Conservation (phyloP, 2,797 vertebrate genomes). For the Poecilia picta region DNA sequence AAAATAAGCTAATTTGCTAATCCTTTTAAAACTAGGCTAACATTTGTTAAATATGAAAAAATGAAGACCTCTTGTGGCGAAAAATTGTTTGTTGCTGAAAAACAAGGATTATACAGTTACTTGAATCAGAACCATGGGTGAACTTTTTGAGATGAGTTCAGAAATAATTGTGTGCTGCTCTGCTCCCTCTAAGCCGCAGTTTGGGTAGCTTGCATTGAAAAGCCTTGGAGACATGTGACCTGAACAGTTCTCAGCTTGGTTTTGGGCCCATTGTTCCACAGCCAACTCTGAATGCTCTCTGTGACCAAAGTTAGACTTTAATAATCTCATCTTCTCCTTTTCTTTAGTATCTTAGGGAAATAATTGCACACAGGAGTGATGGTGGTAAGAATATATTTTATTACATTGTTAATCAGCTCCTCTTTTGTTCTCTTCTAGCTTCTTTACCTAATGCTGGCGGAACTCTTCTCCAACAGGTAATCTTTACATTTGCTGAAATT, state of each 20-base stretch:
- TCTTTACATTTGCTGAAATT: not conserved
- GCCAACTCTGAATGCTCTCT: not conserved
- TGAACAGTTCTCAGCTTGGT: not conserved
- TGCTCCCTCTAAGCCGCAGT: not conserved
- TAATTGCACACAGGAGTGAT: not conserved
- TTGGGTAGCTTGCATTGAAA: not conserved
- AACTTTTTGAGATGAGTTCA: not conserved
- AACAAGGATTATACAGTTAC: not conserved
- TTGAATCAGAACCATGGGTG: not conserved
- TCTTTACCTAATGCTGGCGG: constrained; percentile 78
- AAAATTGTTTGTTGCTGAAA: not conserved
- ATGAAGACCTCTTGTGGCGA: not conserved
- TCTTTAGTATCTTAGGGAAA: not conserved
- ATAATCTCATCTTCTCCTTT: not conserved
- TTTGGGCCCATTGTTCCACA: not conserved
- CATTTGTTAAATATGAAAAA: not conserved
- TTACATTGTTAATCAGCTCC: not conserved
- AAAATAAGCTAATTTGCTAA: not conserved
- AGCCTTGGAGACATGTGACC: not conserved
- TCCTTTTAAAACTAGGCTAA: not conserved
- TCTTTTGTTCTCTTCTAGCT: constrained; percentile 63
- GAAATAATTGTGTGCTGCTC: constrained; percentile 1
- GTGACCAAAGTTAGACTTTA: not conserved
- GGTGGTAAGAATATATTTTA: not conserved
- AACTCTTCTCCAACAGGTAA: constrained; percentile 69